phyloP scores from a whole-genome alignment of 2,113 vertebrate genomes.

The Campylomormyrus tamandua region DNA sequence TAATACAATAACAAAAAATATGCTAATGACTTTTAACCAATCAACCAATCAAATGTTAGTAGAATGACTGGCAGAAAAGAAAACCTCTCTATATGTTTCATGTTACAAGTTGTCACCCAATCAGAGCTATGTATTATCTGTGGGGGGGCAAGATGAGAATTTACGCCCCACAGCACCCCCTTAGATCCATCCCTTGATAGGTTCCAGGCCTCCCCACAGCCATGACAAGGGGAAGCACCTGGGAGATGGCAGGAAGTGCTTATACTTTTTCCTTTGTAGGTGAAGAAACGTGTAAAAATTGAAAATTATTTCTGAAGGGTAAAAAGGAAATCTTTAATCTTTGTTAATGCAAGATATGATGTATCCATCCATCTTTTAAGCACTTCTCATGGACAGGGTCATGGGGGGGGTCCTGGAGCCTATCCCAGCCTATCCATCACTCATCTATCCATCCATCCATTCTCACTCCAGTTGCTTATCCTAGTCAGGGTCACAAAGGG shows the following conservation, averaged over 20 bases:
- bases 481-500: not conserved
- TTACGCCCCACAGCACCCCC: too few species aligned
- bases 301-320: not conserved
- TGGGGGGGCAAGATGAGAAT: too few species aligned
- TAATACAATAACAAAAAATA: too few species aligned
- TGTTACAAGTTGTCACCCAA: too few species aligned
- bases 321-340: not conserved
- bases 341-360: not conserved
- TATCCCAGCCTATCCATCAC: not conserved
- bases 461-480: not conserved
- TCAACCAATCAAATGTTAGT: too few species aligned
- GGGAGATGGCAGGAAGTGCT: not conserved
- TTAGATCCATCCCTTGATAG: too few species aligned
- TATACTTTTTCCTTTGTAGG: not conserved
- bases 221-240: not conserved
- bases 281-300: not conserved
- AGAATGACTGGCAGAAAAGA: too few species aligned
- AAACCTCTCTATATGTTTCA: too few species aligned
- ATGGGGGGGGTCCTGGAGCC: not conserved
- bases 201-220: too few species aligned
- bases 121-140: too few species aligned
- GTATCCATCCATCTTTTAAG: not conserved
- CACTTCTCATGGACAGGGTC: not conserved
- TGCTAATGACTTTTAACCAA: too few species aligned
- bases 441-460: not conserved